These are phyloP conservation scores for Pandemis corylana DNA, from an alignment of 2,888 invertebrate species.

Conservation along the genomic window DNA sequence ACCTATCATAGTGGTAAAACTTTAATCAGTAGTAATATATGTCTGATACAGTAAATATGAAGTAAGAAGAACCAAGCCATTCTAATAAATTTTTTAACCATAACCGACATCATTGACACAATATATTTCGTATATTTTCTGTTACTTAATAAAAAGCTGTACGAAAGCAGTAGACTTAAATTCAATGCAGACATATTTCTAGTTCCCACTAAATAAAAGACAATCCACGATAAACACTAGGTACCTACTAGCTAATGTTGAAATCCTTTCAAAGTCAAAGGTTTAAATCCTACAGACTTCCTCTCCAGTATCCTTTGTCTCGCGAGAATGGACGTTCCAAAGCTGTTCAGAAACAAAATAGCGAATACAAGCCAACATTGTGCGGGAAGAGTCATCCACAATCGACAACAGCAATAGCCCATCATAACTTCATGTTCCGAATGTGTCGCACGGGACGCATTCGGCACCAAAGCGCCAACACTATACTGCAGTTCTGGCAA, in stretches of 20 bases:
- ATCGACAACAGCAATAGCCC: constrained; percentile 53
- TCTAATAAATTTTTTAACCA: no score
- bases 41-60: no score
- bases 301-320: constrained; percentile 19
- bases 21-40: no score
- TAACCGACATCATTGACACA: no score
- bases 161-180: no score
- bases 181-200: background rate
- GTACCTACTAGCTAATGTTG: constrained; percentile 11
- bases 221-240: constrained; percentile 36
- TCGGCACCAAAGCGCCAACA: constrained; percentile 74
- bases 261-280: constrained; percentile 8
- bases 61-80: no score
- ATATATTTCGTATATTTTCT: no score
- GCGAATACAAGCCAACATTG: constrained; percentile 36
- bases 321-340: constrained; percentile 22
- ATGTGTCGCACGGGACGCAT: constrained; percentile 78
- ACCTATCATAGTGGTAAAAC: no score
- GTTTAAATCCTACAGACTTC: constrained; percentile 21
- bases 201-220: constrained; percentile 40
- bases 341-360: constrained; percentile 41
- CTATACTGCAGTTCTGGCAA: constrained; percentile 65
- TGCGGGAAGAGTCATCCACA: constrained; percentile 23
- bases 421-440: constrained; percentile 64
- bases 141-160: no score